Conservation (phyloP, 2,888 invertebrate genomes). For the Limnephilus auricula region DNA sequence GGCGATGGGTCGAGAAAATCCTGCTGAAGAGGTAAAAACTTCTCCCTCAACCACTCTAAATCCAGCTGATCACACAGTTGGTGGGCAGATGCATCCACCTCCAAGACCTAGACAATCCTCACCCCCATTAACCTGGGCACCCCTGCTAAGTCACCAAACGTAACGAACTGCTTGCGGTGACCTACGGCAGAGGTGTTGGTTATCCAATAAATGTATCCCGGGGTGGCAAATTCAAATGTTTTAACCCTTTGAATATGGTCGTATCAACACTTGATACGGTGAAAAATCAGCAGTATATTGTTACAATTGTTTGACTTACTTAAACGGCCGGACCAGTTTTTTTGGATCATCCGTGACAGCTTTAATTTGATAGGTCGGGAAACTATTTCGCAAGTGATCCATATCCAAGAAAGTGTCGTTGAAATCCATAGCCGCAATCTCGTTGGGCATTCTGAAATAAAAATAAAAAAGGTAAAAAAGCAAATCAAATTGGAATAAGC, state of each 20-base stretch:
- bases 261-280: not conserved
- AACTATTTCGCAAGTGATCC: slow-evolving; percentile 91
- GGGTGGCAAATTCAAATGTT: too few species aligned
- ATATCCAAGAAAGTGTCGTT: slow-evolving; percentile 98
- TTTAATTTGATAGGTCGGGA: slow-evolving; percentile 88
- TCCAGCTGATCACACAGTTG: too few species aligned
- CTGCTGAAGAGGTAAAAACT: too few species aligned
- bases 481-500: not conserved
- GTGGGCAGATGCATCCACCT: too few species aligned
- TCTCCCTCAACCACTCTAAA: too few species aligned
- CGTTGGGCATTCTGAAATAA: slow-evolving; percentile 87
- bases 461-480: slow-evolving; percentile 30
- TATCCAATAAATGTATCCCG: too few species aligned
- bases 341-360: slow-evolving; percentile 82
- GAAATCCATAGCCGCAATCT: slow-evolving; percentile 92
- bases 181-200: too few species aligned
- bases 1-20: too few species aligned
- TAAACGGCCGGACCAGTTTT: slow-evolving; percentile 89
- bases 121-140: too few species aligned
- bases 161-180: too few species aligned
- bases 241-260: not conserved
- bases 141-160: too few species aligned
- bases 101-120: too few species aligned
- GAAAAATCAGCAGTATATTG: not conserved
- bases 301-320: slow-evolving; percentile 73